phyloP scores from a whole-genome alignment of 1,140 invertebrate genomes.

The Euura lappo region DNA sequence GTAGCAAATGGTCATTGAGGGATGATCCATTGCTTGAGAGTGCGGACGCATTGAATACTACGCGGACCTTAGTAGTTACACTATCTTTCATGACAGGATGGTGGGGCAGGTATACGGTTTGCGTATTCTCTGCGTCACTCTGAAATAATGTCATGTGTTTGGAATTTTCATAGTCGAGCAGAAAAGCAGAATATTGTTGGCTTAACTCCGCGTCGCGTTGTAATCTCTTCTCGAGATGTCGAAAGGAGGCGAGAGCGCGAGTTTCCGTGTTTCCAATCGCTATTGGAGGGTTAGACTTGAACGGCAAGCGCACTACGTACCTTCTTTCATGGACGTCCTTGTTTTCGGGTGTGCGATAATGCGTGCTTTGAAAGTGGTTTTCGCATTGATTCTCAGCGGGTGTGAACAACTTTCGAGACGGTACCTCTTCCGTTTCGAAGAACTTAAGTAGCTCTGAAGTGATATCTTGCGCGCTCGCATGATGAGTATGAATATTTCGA shows the following conservation, averaged over 20 bases:
- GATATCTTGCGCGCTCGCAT: too few species aligned
- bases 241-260: not conserved
- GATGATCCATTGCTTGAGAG: slow-evolving; percentile 30
- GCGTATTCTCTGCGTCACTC: slow-evolving; percentile 6
- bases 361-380: not conserved
- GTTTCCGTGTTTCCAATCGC: not conserved
- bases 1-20: slow-evolving; percentile 42
- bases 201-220: not conserved
- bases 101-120: slow-evolving; percentile 42
- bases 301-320: not conserved
- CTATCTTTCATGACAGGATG: slow-evolving; percentile 35
- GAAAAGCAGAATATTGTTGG: not conserved
- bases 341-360: not conserved
- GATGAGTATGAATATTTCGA: not conserved
- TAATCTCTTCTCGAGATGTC: not conserved
- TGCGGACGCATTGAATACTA: slow-evolving; percentile 51
- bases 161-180: not conserved
- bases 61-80: slow-evolving; percentile 44
- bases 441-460: too few species aligned
- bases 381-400: slow-evolving; percentile 11
- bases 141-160: not conserved
- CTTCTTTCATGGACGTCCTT: too few species aligned
- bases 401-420: not conserved
- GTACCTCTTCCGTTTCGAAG: too few species aligned
- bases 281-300: not conserved